These are phyloP conservation scores for Eugnorisma glareosa DNA, from an alignment of 2,888 invertebrate genomes.

Conservation along the genomic window DNA sequence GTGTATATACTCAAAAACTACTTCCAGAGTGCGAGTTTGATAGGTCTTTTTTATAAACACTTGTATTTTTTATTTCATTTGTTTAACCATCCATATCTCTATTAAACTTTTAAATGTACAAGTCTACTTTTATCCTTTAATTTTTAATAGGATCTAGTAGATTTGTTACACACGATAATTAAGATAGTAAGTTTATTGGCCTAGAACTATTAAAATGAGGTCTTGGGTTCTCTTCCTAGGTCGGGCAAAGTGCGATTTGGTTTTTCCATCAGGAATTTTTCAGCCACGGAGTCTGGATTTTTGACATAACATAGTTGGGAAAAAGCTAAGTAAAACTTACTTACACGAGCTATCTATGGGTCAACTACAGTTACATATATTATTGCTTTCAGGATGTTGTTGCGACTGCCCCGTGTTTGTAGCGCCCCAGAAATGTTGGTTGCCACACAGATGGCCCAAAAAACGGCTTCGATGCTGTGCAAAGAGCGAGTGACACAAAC, in stretches of 20 bases:
- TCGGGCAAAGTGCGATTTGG: not conserved
- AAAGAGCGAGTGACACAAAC: not conserved
- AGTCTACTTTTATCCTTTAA: too few species aligned
- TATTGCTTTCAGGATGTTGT: not conserved
- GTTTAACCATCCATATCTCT: too few species aligned
- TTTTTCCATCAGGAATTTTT: not conserved
- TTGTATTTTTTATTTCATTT: too few species aligned
- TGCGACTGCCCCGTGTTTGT: not conserved
- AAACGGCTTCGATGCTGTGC: not conserved
- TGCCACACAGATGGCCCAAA: not conserved
- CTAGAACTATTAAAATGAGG: not conserved
- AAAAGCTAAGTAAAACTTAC: not conserved
- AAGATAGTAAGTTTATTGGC: not conserved
- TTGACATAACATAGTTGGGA: not conserved
- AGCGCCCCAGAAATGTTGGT: not conserved
- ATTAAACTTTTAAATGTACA: too few species aligned
- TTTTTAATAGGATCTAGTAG: too few species aligned
- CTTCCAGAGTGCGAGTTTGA: too few species aligned
- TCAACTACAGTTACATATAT: not conserved
- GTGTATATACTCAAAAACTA: too few species aligned
- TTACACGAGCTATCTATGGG: not conserved
- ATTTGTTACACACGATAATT: too few species aligned
- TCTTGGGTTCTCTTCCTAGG: rapidly evolving
- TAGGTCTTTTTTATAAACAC: too few species aligned
- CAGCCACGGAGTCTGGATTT: not conserved